Percentiles rank a stretch among this genome's conserved stretches.
phyloP scores from a whole-genome alignment of 2,888 invertebrate genomes.

The Nebria brevicollis region DNA sequence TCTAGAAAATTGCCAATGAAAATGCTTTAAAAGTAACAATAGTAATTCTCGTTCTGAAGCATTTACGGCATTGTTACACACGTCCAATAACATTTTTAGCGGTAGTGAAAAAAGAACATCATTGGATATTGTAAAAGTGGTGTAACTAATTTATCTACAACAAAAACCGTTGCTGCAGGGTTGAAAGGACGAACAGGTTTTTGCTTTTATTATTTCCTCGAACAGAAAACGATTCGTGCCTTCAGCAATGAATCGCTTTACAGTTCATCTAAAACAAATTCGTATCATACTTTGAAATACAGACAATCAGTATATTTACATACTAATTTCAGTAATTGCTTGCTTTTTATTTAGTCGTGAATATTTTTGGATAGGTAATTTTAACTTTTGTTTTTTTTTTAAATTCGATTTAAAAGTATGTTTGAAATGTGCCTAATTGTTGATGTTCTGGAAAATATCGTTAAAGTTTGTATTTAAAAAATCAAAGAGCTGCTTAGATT shows the following conservation, averaged over 20 bases:
- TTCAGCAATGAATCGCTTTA: background rate
- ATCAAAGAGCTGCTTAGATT: background rate
- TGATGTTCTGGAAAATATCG: no score
- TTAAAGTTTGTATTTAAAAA: background rate
- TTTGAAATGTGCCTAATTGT: no score
- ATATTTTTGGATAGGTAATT: no score
- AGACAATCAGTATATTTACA: no score
- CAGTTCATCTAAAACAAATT: background rate
- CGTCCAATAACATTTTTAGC: background rate
- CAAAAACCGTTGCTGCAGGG: background rate
- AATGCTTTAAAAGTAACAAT: no score
- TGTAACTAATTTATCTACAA: background rate
- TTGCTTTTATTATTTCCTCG: background rate
- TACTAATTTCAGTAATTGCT: no score
- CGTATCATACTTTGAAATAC: background rate
- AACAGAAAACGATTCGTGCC: background rate
- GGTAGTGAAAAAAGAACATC: background rate
- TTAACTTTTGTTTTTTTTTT: no score
- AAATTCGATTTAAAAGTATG: no score
- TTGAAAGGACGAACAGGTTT: background rate
- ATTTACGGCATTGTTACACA: background rate
- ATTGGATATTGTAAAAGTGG: background rate
- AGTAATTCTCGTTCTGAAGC: background rate
- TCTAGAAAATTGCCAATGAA: no score
- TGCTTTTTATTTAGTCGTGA: no score